Conservation (phyloP, 92 coral and sea anemone genomes). For the Phenganax marumi region DNA sequence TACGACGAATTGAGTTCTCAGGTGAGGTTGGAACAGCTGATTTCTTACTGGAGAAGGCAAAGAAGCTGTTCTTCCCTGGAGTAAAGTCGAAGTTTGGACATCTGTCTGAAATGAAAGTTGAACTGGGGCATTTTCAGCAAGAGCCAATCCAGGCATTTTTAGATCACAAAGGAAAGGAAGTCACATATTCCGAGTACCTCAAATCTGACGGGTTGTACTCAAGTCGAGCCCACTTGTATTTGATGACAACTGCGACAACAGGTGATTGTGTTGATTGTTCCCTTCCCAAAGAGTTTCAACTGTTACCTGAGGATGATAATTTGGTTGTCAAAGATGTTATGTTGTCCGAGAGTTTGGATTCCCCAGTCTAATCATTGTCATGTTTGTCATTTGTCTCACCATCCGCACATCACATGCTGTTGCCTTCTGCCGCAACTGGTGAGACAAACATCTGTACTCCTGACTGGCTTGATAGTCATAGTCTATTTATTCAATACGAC, state of each 20-base stretch:
- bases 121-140: constrained; percentile 38
- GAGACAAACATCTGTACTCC: neutral
- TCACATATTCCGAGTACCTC: constrained; percentile 9
- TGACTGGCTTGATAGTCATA: constrained; percentile 18
- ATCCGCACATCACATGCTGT: neutral
- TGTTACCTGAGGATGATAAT: neutral
- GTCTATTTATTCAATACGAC: constrained; percentile 27
- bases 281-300: neutral
- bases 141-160: constrained; percentile 23
- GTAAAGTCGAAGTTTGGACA: constrained; percentile 30
- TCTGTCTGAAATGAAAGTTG: constrained; percentile 20
- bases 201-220: constrained; percentile 21
- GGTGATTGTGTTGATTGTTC: neutral
- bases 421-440: neutral
- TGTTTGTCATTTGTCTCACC: too few species aligned
- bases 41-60: constrained; percentile 19
- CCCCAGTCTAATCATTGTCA: too few species aligned
- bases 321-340: neutral
- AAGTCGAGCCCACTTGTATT: constrained; percentile 6
- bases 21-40: neutral
- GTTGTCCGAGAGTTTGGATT: too few species aligned
- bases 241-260: constrained; percentile 19
- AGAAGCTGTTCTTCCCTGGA: constrained; percentile 30
- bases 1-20: constrained; percentile 22
- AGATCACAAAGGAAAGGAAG: constrained; percentile 16